Percentiles rank a stretch among this genome's conserved stretches.
These are phyloP conservation scores for Panagrolaimus sp. DNA, from an alignment of 1,140 invertebrate species.

Conservation along the genomic window DNA sequence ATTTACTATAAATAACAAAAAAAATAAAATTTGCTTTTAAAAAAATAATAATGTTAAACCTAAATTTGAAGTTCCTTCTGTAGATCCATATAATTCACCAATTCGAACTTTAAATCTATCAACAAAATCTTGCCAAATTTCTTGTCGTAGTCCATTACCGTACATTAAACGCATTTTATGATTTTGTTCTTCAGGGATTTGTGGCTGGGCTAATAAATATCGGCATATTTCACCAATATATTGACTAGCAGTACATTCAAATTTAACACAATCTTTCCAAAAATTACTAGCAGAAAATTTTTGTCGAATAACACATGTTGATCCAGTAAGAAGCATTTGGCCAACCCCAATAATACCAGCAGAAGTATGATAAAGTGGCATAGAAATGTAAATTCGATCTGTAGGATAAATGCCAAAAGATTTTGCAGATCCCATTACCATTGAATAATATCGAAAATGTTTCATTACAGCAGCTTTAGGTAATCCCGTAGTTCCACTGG, in stretches of 20 bases:
- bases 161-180: conserved; percentile 80
- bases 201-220: conserved; percentile 80
- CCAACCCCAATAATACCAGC: conserved; percentile 72
- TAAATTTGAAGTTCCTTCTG: conserved; percentile 90
- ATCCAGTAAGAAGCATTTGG: conserved; percentile 76
- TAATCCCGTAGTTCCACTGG: conserved; percentile 58
- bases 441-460: conserved; percentile 58
- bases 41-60: conserved; percentile 43
- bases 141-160: conserved; percentile 87
- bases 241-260: conserved; percentile 89
- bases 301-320: conserved; percentile 74
- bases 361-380: conserved; percentile 88
- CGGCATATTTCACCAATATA: conserved; percentile 99
- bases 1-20: conserved; percentile 70
- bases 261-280: conserved; percentile 87
- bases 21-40: background rate
- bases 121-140: conserved; percentile 89
- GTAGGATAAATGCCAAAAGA: conserved; percentile 64
- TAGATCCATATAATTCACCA: conserved; percentile 92
- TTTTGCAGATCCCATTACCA: conserved; percentile 51
- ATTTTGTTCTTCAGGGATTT: conserved; percentile 71
- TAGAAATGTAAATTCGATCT: conserved; percentile 78
- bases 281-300: conserved; percentile 94
- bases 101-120: conserved; percentile 80
- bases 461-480: conserved; percentile 59